Percentiles rank a stretch among this genome's conserved stretches.
These are phyloP conservation scores for Myripristis murdjan DNA, from an alignment of 2,797 vertebrate genomes.

Conservation along the genomic window DNA sequence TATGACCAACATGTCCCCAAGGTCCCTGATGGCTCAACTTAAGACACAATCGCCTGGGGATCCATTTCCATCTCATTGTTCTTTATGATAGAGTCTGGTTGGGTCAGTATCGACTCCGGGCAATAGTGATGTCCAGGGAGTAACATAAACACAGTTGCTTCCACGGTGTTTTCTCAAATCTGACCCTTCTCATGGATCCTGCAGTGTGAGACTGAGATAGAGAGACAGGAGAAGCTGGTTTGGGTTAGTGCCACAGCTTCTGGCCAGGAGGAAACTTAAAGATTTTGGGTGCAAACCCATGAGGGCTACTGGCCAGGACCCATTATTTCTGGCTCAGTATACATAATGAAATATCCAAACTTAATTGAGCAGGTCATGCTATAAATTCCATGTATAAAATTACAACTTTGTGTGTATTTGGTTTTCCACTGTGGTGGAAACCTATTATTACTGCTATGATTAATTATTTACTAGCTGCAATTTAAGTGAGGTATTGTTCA, in stretches of 20 bases:
- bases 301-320: background rate
- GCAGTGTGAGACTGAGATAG: background rate
- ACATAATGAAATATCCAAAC: no score
- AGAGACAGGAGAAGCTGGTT: conserved; percentile 2
- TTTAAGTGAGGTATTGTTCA: no score
- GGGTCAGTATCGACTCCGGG: conserved; percentile 48
- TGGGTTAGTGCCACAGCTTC: no score
- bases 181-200: conserved; percentile 69
- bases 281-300: background rate
- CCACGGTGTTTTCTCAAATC: conserved; percentile 41
- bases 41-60: conserved; percentile 51
- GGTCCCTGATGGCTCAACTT: conserved; percentile 41
- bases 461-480: no score
- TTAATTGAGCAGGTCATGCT: no score
- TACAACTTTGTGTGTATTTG: no score
- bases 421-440: no score
- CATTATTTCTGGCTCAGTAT: no score
- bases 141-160: conserved; percentile 47
- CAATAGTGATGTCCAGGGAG: conserved; percentile 60
- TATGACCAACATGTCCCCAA: conserved; percentile 70
- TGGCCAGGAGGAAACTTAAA: no score
- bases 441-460: no score
- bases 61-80: conserved; percentile 63
- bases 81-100: conserved; percentile 50
- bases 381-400: no score